A percentile compares a stretch with the other conserved stretches of the same genome.
Evolutionary conservation across 2,888 invertebrate genomes (phyloP).

Genomic region (Lasioglossum leucozonium): DNA sequence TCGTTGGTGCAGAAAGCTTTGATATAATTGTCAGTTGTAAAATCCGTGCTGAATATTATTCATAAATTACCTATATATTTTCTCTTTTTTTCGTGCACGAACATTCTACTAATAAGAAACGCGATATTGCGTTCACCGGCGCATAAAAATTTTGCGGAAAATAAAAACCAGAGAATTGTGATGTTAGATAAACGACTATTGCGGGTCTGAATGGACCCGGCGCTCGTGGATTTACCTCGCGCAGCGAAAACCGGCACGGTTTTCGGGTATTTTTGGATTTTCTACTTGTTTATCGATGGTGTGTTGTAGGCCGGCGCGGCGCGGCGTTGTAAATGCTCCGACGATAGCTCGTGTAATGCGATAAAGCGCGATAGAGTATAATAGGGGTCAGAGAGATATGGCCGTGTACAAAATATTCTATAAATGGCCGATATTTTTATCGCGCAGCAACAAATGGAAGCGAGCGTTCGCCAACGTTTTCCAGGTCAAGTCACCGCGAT

Average conservation of each 20-base stretch:
- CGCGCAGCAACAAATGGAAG: conserved; percentile 21
- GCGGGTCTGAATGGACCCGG: background rate
- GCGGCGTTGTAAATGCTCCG: background rate
- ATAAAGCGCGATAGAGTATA: background rate
- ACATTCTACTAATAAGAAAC: background rate
- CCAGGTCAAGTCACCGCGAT: conserved; percentile 67
- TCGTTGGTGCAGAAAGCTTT: too few species aligned
- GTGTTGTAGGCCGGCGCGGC: background rate
- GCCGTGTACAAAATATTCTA: conserved; percentile 20
- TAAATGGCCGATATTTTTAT: conserved; percentile 54
- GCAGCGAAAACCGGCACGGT: background rate
- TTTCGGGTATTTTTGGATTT: background rate
- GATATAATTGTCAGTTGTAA: background rate
- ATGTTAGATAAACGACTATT: background rate
- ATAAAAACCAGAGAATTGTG: background rate
- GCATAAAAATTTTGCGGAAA: background rate
- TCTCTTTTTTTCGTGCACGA: too few species aligned
- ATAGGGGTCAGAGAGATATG: background rate
- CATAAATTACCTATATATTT: background rate
- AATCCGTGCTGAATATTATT: background rate
- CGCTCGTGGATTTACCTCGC: background rate
- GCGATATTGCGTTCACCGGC: background rate
- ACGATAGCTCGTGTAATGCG: background rate
- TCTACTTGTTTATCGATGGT: background rate
- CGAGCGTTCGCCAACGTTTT: conserved; percentile 55